Evolutionary conservation across 2,888 invertebrate species (phyloP).

Genomic region (Thysanoteuthis rhombus): DNA sequence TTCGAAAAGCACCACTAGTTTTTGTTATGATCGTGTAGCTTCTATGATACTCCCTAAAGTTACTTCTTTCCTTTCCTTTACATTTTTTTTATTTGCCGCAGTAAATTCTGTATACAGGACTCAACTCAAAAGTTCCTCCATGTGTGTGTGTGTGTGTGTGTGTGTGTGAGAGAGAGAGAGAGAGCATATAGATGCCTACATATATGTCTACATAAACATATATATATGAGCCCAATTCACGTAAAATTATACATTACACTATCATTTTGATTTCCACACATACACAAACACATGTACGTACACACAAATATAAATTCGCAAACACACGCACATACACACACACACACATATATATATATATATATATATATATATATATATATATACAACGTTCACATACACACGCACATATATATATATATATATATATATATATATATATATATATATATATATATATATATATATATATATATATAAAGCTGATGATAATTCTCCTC

Average conservation of each 20-base stretch:
- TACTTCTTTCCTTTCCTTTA: too few species aligned
- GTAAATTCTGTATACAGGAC: too few species aligned
- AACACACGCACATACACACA: not conserved
- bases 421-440: slow-evolving; percentile 17
- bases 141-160: not conserved
- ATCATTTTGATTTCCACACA: not conserved
- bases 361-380: not conserved
- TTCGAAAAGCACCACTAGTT: too few species aligned
- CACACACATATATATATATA: slow-evolving; percentile 1
- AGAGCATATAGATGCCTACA: too few species aligned
- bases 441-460: slow-evolving; percentile 17
- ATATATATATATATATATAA: not conserved
- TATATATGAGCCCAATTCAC: too few species aligned
- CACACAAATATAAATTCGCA: too few species aligned
- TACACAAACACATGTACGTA: not conserved
- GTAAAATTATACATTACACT: too few species aligned
- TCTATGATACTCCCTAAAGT: too few species aligned
- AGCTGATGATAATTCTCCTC: not conserved
- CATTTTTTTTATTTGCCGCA: too few species aligned
- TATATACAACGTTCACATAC: not conserved
- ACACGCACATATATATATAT: not conserved
- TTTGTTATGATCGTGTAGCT: too few species aligned
- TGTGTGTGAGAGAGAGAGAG: too few species aligned
- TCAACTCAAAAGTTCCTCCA: too few species aligned
- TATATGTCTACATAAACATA: not conserved